Evolutionary conservation across 1,140 invertebrate genomes (phyloP).

Genomic region (Myzus persicae): DNA sequence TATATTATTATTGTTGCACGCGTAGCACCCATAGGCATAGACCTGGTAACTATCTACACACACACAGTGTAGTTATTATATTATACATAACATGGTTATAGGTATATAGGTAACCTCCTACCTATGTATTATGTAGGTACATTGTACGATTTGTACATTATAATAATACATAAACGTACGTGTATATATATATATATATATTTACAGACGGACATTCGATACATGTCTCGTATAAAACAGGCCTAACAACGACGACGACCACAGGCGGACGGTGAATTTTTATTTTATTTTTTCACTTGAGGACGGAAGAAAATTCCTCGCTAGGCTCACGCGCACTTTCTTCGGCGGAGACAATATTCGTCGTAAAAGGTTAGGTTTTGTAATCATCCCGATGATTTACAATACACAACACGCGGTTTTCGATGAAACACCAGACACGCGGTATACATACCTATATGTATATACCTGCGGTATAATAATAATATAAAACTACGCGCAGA

Average conservation of each 20-base stretch:
- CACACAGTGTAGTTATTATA: background rate
- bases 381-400: slow-evolving; percentile 43
- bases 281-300: background rate
- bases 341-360: background rate
- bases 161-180: background rate
- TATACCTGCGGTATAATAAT: background rate
- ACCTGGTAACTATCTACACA: background rate
- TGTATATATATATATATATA: too few species aligned
- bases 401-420: background rate
- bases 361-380: slow-evolving; percentile 35
- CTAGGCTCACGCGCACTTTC: background rate
- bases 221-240: background rate
- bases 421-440: slow-evolving; percentile 32
- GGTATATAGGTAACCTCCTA: background rate
- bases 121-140: background rate
- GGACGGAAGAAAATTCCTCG: background rate
- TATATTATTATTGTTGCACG: background rate
- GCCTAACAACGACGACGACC: background rate
- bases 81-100: background rate
- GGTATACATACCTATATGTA: background rate
- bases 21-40: background rate
- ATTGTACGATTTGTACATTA: background rate
- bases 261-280: background rate
- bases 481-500: background rate
- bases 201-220: background rate